These are phyloP conservation scores for Hoplodrina ambigua DNA, from an alignment of 2,888 invertebrate species.

Conservation along the genomic window DNA sequence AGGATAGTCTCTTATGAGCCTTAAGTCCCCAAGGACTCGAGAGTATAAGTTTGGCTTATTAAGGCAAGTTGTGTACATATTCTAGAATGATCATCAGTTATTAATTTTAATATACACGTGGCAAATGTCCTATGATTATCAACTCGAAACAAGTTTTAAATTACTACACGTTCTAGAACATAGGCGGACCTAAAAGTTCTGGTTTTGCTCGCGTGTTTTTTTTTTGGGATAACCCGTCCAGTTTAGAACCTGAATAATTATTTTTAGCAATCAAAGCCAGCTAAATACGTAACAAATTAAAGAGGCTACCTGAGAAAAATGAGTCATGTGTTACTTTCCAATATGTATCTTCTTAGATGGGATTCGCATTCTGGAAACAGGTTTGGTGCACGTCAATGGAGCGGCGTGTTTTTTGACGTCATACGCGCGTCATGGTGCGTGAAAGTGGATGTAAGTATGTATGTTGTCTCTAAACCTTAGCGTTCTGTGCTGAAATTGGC, in stretches of 20 bases:
- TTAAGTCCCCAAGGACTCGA: background rate
- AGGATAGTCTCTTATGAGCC: background rate
- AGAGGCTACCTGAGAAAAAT: background rate
- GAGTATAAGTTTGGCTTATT: conserved; percentile 1
- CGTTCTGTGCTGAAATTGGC: background rate
- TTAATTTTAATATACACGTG: too few species aligned
- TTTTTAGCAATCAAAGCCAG: background rate
- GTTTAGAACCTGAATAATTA: background rate
- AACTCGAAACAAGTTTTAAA: background rate
- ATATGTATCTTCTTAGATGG: conserved; percentile 2
- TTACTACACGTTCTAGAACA: background rate
- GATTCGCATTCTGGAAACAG: conserved; percentile 32
- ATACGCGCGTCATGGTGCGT: background rate
- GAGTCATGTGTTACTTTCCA: conserved; percentile 17
- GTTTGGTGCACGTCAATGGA: conserved; percentile 28
- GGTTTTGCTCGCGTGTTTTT: background rate
- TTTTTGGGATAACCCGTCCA: conserved; percentile 2
- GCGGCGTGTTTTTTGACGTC: conserved; percentile 13
- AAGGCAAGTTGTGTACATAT: background rate
- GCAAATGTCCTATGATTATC: background rate
- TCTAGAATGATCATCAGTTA: too few species aligned
- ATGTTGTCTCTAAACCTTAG: conserved; percentile 9
- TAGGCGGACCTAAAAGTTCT: background rate
- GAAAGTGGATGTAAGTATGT: background rate
- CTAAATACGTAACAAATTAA: conserved; percentile 10